These are phyloP conservation scores for Pantala flavescens DNA, from an alignment of 1,140 invertebrate genomes.

Conservation along the genomic window DNA sequence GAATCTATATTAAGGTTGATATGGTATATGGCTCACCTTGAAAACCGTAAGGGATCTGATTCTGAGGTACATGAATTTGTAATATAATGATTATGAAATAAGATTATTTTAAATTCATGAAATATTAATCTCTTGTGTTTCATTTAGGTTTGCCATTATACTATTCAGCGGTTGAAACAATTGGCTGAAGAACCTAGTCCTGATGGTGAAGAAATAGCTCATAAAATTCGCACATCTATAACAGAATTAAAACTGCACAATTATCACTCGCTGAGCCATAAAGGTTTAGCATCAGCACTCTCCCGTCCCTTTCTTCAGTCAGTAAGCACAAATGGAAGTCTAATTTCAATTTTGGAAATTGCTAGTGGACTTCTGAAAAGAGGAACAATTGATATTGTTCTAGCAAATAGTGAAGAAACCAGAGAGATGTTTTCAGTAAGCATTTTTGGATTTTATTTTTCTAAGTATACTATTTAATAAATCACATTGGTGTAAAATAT, in stretches of 20 bases:
- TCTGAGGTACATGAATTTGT: slow-evolving; percentile 46
- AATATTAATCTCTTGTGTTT: not conserved
- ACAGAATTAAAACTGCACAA: slow-evolving; percentile 42
- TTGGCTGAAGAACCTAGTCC: slow-evolving; percentile 36
- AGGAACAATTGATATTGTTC: slow-evolving; percentile 58
- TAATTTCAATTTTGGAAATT: slow-evolving; percentile 66
- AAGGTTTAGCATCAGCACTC: slow-evolving; percentile 61
- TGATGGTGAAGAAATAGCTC: slow-evolving; percentile 17
- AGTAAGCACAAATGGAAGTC: slow-evolving; percentile 51
- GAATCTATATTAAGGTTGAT: slow-evolving; percentile 21
- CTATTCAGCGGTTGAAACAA: slow-evolving; percentile 51
- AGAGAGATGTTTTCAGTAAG: slow-evolving; percentile 41
- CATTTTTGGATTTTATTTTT: not conserved
- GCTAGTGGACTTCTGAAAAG: slow-evolving; percentile 60
- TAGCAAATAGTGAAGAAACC: slow-evolving; percentile 41
- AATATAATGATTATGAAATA: not conserved
- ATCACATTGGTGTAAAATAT: too few species aligned
- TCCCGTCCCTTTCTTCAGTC: slow-evolving; percentile 46
- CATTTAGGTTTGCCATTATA: slow-evolving; percentile 38
- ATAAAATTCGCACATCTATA: slow-evolving; percentile 12
- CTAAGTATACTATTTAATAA: too few species aligned
- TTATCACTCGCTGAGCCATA: slow-evolving; percentile 53
- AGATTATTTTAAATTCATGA: not conserved
- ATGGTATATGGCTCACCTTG: not conserved
- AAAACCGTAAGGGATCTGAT: slow-evolving; percentile 33